phyloP scores from a whole-genome alignment of 1,140 invertebrate genomes.

The Hylaeus anthracinus region DNA sequence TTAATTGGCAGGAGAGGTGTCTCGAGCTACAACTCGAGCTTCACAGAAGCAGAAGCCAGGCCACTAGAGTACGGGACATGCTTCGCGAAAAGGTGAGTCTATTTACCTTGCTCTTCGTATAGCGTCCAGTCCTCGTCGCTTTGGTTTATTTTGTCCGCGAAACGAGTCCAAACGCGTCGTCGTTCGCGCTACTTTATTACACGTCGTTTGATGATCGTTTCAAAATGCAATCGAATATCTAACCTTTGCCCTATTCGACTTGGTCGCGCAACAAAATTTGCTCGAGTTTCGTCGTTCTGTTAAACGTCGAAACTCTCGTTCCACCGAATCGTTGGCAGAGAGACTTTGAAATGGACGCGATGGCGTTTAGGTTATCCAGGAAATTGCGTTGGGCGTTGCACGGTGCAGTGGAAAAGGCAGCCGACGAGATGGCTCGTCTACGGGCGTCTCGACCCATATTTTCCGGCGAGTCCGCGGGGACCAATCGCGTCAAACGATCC shows the following conservation, averaged over 20 bases:
- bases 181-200: too few species aligned
- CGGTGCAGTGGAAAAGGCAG: neutral
- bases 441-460: conserved; percentile 22
- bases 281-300: too few species aligned
- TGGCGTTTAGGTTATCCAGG: neutral
- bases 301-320: neutral
- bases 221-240: too few species aligned
- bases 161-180: too few species aligned
- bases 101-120: neutral
- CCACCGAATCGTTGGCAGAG: neutral
- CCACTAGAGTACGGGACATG: conserved; percentile 91
- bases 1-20: conserved; percentile 92
- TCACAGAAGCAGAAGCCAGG: conserved; percentile 90
- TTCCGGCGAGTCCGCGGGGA: conserved; percentile 43
- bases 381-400: conserved; percentile 1
- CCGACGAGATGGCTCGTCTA: neutral
- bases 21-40: conserved; percentile 90
- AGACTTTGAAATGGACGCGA: neutral
- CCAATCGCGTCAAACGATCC: conserved; percentile 66
- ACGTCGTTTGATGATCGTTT: too few species aligned
- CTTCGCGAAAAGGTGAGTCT: conserved; percentile 90
- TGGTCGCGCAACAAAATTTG: too few species aligned
- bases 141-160: too few species aligned
- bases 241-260: too few species aligned
- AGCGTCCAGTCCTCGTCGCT: too few species aligned